Evolutionary conservation across 1,140 invertebrate species (phyloP), one percentile per base, ranked within the genome.

Genomic region (Drepana arcuata): DNA sequence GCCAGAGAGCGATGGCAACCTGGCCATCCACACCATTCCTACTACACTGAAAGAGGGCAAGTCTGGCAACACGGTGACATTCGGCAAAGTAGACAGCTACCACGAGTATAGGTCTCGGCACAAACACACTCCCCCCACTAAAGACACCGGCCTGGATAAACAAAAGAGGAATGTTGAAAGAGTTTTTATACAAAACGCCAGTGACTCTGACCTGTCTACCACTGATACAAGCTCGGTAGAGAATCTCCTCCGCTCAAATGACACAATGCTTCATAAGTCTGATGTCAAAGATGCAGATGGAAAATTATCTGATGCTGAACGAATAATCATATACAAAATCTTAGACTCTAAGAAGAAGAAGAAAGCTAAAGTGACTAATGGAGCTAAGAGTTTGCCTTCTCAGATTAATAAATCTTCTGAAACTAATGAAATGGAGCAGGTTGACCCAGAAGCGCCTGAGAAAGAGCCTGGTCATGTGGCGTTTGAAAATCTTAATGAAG

Each of bases 111-210:
- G 77, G 23, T 73, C 74, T 2, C 52, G 70, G 4, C 72, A 77
- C 27, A 79, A 75, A 42, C 77, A 81, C 29, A 79, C 74, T 2
- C 77, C 77, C 2, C 77, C 77, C 1, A 79, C 77, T 11, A 79
- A 77, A 55, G 74, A 79, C 14, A 46, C 35, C 0, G 28, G n/a
- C 13, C 34, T 48, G 14, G 39, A 59, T 14, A 57, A 34, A 44
- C 35, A 30, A 9, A 66, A 56, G 29, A 54, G 39, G 43, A 25
- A 49, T 10, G 43, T 65, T 10, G 60, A 69, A 55, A 47, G 60
- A 14, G 48, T 72, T 1, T 31, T 74, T 2, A 48, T 72, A 16
- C 41, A 70, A 30, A 41, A 62, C 25, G 42, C 28, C 7, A 42
- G 33, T 34, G 55, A 67, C 7, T 49, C 42, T 1, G 49, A 65